Conservation (phyloP, 1,140 invertebrate species). For the Pentalonia nigronervosa region DNA sequence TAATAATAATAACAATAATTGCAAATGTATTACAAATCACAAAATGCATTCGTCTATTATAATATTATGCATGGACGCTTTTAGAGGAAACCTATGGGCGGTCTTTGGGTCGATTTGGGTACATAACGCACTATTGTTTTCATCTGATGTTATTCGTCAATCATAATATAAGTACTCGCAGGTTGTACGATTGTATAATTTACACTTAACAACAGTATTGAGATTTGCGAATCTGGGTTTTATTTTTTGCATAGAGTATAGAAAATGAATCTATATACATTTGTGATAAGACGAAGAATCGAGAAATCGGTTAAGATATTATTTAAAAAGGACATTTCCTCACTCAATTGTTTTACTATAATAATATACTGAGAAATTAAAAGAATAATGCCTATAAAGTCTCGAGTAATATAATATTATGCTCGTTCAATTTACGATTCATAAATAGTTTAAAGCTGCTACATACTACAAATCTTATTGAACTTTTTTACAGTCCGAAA, state of each 20-base stretch:
- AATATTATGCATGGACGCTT: neutral
- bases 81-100: neutral
- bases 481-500: neutral
- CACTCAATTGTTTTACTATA: neutral
- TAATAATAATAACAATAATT: conserved; percentile 7
- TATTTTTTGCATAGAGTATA: neutral
- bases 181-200: neutral
- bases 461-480: neutral
- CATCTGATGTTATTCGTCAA: neutral
- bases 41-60: neutral
- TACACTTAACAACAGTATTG: neutral
- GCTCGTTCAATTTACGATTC: neutral
- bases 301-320: neutral
- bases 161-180: neutral
- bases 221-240: neutral
- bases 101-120: neutral
- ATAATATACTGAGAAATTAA: neutral
- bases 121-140: neutral
- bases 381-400: neutral
- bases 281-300: neutral
- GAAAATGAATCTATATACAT: neutral
- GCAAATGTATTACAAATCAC: neutral
- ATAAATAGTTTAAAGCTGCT: neutral
- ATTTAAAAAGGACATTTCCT: neutral
- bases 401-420: neutral